Percentiles rank a stretch among this genome's conserved stretches.
These are phyloP conservation scores for Orestias chungarensis DNA, from an alignment of 2,797 vertebrate species.

Conservation along the genomic window DNA sequence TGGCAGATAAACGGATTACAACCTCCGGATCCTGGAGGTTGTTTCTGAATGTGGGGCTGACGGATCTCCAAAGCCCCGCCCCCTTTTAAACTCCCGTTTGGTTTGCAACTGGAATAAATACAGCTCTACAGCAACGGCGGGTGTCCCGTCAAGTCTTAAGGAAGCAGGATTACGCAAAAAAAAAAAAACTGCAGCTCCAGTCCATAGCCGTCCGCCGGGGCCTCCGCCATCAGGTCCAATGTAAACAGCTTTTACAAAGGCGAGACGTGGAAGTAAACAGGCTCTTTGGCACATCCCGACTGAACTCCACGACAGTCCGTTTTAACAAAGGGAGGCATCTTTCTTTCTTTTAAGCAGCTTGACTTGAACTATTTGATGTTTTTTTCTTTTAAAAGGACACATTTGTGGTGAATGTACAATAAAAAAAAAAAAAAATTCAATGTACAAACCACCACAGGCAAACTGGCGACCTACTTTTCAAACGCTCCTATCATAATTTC, in stretches of 20 bases:
- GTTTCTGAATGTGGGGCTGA: constrained; percentile 13
- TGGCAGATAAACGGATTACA: constrained; percentile 2
- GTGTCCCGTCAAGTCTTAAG: constrained; percentile 22
- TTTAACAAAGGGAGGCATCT: constrained; percentile 17
- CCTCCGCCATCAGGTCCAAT: constrained; percentile 60
- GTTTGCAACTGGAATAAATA: constrained; percentile 51
- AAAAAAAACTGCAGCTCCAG: constrained; percentile 16
- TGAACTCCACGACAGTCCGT: constrained; percentile 38
- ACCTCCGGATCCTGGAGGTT: constrained; percentile 23
- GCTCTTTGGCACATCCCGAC: constrained; percentile 82
- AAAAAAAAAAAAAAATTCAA: no score
- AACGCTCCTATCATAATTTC: constrained; percentile 69
- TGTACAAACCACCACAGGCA: constrained; percentile 50
- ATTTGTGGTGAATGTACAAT: constrained; percentile 43
- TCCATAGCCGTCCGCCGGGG: constrained; percentile 33
- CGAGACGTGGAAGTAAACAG: constrained; percentile 72
- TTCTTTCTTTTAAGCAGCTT: constrained; percentile 25
- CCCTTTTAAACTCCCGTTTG: constrained; percentile 37
- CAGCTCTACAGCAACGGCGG: constrained; percentile 31
- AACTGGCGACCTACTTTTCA: constrained; percentile 47
- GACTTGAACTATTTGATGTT: constrained; percentile 33
- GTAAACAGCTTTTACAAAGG: constrained; percentile 74
- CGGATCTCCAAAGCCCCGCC: constrained; percentile 32
- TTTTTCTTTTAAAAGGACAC: constrained; percentile 40
- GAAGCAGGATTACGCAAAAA: constrained; percentile 19